These are phyloP conservation scores for Carcharodon carcharias DNA, from an alignment of 2,797 vertebrate species.

Conservation along the genomic window DNA sequence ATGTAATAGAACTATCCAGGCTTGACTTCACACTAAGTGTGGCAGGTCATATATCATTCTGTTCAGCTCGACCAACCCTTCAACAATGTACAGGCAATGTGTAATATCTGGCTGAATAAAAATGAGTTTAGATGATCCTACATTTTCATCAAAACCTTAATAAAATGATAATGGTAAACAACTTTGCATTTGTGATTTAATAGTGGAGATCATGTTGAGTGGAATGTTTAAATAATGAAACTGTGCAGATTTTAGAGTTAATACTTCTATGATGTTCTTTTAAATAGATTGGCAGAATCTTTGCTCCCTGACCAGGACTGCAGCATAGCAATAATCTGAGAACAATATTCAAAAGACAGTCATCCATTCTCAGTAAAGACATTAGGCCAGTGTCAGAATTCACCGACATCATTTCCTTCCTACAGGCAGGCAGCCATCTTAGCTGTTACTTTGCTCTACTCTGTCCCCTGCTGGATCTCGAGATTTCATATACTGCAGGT, in stretches of 20 bases:
- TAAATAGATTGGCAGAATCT: background rate
- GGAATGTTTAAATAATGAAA: background rate
- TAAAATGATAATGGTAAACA: background rate
- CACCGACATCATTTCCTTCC: background rate
- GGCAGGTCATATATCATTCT: conserved; percentile 32
- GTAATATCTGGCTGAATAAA: conserved; percentile 18
- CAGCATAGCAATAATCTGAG: background rate
- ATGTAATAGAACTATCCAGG: background rate
- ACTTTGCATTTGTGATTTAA: conserved; percentile 14
- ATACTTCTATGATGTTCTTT: background rate
- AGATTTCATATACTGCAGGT: background rate
- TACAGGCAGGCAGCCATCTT: background rate
- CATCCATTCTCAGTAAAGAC: conserved; percentile 17
- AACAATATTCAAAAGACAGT: background rate
- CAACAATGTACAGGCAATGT: conserved; percentile 8
- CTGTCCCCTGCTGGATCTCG: background rate
- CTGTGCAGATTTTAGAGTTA: background rate
- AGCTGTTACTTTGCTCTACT: background rate
- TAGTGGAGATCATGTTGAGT: conserved; percentile 1
- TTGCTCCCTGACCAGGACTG: background rate
- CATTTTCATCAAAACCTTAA: conserved; percentile 16
- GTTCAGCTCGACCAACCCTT: background rate
- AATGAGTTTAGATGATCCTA: conserved; percentile 26
- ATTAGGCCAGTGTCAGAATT: background rate
- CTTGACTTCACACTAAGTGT: background rate